Conservation (phyloP, 2,888 invertebrate species). For the Pandemis corylana region DNA sequence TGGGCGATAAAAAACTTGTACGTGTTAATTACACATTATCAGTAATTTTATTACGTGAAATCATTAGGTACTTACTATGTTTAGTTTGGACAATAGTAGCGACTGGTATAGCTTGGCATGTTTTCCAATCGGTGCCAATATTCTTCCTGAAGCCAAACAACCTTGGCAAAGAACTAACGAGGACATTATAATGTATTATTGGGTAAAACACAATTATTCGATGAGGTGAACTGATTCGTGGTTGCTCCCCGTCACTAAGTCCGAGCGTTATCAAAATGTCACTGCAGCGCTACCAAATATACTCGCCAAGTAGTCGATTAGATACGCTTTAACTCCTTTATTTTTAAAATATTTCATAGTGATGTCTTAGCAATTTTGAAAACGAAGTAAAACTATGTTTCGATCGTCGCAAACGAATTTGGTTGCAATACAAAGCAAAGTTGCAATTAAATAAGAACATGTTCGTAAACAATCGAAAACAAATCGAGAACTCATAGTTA, state of each 20-base stretch:
- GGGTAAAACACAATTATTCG: conserved; percentile 30
- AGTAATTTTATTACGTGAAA: neutral
- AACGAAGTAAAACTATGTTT: neutral
- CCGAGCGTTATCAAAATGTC: conserved; percentile 8
- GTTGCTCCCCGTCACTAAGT: conserved; percentile 25
- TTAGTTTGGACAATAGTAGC: conserved; percentile 24
- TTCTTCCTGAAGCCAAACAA: conserved; percentile 44
- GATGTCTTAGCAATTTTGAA: neutral
- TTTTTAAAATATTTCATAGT: neutral
- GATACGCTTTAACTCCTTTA: neutral
- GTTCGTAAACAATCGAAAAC: neutral
- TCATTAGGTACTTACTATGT: conserved; percentile 9
- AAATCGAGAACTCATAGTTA: neutral
- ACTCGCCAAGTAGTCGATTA: neutral
- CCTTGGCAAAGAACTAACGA: conserved; percentile 38
- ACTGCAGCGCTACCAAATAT: neutral
- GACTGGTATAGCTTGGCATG: conserved; percentile 35
- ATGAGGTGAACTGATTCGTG: conserved; percentile 22
- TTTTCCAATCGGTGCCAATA: conserved; percentile 34
- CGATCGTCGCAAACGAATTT: neutral
- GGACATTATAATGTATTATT: conserved; percentile 38
- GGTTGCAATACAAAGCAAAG: neutral
- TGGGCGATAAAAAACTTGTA: neutral
- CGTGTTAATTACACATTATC: conserved; percentile 3
- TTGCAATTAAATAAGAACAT: neutral